Evolutionary conservation across 2,113 vertebrate species (phyloP), one percentile per base, ranked within the genome.

Genomic region (Columba janthina): DNA sequence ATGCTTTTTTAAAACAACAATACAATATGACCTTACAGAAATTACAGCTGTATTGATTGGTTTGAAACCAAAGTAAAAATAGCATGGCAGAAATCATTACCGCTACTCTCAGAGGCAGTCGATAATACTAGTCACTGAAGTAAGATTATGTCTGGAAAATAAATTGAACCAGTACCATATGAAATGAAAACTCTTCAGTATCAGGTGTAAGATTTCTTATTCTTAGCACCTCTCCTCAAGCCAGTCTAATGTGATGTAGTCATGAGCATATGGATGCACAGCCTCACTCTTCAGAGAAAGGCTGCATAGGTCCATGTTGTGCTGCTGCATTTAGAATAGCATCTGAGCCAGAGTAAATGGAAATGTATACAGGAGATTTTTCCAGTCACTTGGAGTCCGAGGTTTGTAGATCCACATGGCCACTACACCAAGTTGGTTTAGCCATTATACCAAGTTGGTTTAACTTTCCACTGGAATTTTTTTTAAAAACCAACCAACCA

Each of bases 1-100:
- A 61, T 81, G 69, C 57, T 90, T 96, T 46, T 84, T 82, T 26
- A 54, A 94, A 94, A 64, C 48, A 88, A 77, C 72, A 88, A 95
- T 96, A 88, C 95, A 57, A 94, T 95, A 89, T 90, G 94, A 90
- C 96, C 88, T 95, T 93, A 86, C 51, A 94, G 79, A 90, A 88
- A 57, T 86, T 53, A 54, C 53, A 92, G 61, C 72, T 64, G 5
- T 65, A 95, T 96, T 54, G 93, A 96, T 73, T 24, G 17, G 5
- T 65, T 86, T 78, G 57, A 84, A 90, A 74, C 32, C 53, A 29
- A 86, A 92, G 57, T 65, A 38, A 90, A 92, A 92, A 90, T 32
- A 92, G 67, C 34, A 50, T 14, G 6, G 56, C 48, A 77, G 65
- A 83, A 96, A 84, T 96, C 83, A 65, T 93, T 96, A 92, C 69